Conservation (phyloP, 2,113 vertebrate species). For the Epinephelus fuscoguttatus region DNA sequence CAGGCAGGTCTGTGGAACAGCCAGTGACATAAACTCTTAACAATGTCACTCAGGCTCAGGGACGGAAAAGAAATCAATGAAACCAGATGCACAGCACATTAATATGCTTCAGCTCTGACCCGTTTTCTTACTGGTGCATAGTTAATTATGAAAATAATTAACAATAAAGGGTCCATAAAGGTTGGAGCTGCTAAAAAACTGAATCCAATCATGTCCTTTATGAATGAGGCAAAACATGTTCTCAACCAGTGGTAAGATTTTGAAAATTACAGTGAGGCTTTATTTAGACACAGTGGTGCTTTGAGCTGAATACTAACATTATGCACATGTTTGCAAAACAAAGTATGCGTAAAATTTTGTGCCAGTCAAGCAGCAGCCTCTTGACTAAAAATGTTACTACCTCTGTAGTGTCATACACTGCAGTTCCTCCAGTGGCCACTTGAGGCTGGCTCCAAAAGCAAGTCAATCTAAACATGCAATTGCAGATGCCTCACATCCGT, state of each 20-base stretch:
- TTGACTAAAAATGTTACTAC: too few relatives aligned
- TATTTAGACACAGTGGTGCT: too few relatives aligned
- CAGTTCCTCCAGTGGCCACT: too few relatives aligned
- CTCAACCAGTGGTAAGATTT: not conserved
- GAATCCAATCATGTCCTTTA: not conserved
- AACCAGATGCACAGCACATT: conserved; percentile 6
- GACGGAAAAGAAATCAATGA: conserved; percentile 32
- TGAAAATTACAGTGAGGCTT: not conserved
- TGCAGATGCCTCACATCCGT: too few relatives aligned
- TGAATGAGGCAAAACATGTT: not conserved
- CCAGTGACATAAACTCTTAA: not conserved
- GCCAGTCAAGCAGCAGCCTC: too few relatives aligned
- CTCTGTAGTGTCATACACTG: too few relatives aligned
- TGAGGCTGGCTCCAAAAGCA: too few relatives aligned
- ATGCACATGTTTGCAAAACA: not conserved
- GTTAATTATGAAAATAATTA: not conserved
- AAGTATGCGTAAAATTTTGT: not conserved
- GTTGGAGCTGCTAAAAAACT: not conserved
- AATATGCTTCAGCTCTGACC: not conserved
- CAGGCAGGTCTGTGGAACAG: conserved; percentile 13
- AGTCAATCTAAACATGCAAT: too few relatives aligned
- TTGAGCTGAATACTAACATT: not conserved
- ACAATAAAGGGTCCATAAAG: not conserved
- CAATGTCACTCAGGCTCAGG: not conserved
- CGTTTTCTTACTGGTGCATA: not conserved